These are phyloP conservation scores for Fukomys damarensis DNA, from an alignment of 2,113 vertebrate species.

Conservation along the genomic window DNA sequence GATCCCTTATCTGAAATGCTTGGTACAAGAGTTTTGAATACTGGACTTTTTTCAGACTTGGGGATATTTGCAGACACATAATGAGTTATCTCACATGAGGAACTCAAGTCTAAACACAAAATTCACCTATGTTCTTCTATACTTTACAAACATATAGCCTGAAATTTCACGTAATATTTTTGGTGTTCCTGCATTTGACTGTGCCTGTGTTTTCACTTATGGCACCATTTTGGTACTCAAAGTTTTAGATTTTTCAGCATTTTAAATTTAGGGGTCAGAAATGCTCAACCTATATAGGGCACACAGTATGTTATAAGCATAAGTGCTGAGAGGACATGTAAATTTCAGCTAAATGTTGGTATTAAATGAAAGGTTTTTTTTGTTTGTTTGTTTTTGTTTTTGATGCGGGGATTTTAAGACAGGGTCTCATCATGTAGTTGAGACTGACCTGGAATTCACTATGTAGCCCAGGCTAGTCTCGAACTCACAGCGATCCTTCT, in stretches of 20 bases:
- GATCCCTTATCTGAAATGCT: neutral
- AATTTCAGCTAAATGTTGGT: neutral
- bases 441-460: too few species aligned
- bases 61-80: neutral
- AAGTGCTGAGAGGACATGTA: neutral
- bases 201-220: neutral
- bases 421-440: too few species aligned
- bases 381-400: too few species aligned
- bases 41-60: neutral
- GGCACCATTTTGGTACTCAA: neutral
- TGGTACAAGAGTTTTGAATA: neutral
- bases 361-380: conserved; percentile 8
- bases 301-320: neutral
- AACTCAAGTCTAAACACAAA: neutral
- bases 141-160: neutral
- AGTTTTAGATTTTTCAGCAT: neutral
- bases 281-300: too few species aligned
- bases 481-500: too few species aligned
- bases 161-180: neutral
- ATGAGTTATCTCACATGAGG: neutral
- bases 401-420: too few species aligned
- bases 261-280: neutral
- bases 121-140: neutral
- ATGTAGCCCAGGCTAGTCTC: too few species aligned
- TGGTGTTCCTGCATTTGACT: neutral